Evolutionary conservation across 2,113 vertebrate species (phyloP), one percentile per base, ranked within the genome.

Genomic region (Diadophis punctatus): DNA sequence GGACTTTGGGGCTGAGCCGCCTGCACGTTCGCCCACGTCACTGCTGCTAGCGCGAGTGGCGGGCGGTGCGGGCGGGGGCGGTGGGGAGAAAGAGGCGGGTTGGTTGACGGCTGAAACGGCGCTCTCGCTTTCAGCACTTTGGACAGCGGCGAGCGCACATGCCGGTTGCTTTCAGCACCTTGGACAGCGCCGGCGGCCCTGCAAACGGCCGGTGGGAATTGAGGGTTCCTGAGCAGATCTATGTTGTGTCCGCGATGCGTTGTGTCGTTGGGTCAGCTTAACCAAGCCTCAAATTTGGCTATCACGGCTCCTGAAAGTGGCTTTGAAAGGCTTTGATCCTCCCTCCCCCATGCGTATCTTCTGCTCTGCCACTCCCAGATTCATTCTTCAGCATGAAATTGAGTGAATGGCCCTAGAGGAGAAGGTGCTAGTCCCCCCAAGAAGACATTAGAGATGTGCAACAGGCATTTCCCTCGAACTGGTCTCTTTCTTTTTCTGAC

Each of bases 21-120:
- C 91, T n/a, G 93, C 94, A 93, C 95, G 95, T 92, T 94, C 93
- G 94, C 92, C 95, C 93, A 96, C 96, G 96, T 95, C 96, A 96
- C 94, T 90, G 92, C 91, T 93, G 94, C 90, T 89, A 93, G 91
- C 93, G 94, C 30, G 93, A 55, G 91, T 22, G 43, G 1, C 2
- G 56, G 25, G 48, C 30, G 4, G 60, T 1, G 48, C 0, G 10
- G 49, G 3, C 46, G 18, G 43, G 0, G 18, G 10, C 1, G 43
- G 0, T 8, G 10, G 8, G 10, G 27, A 11, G 52, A 58, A 22
- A 22, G 10, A 48, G 34, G 6, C 39, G 18, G 74, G 48, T 30
- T 8, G 63, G 53, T 46, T 43, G 74, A 85, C 56, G 39, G 34
- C 56, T 3, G 11, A 34, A 49, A 74, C 92, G 74, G 85, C 89